These are phyloP conservation scores for Bufotes viridis DNA, from an alignment of 2,797 vertebrate species.

Conservation along the genomic window DNA sequence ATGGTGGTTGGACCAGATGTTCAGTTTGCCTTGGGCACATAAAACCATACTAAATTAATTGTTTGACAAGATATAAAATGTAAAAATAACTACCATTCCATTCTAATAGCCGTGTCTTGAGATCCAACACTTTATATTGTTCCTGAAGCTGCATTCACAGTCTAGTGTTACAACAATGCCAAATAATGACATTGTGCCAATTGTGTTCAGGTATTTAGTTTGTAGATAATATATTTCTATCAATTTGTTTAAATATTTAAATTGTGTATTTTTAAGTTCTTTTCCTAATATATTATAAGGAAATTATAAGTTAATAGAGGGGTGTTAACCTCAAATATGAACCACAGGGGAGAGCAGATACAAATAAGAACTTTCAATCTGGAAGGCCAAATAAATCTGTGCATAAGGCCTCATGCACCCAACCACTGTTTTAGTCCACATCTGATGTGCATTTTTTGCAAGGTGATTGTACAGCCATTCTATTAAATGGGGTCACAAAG, in stretches of 20 bases:
- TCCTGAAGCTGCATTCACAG: not conserved
- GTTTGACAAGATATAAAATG: conserved; percentile 25
- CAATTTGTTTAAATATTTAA: not conserved
- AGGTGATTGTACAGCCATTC: no score
- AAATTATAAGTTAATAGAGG: no score
- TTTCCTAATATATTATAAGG: no score
- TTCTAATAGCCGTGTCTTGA: conserved; percentile 7
- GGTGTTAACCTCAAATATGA: no score
- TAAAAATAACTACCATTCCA: not conserved
- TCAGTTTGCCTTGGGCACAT: conserved; percentile 29
- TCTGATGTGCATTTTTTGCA: no score
- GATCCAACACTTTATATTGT: not conserved
- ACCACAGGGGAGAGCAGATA: no score
- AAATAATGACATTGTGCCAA: not conserved
- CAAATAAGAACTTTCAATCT: no score
- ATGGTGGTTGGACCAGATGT: conserved; percentile 22
- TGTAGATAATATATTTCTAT: not conserved
- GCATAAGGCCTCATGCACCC: no score
- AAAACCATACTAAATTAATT: conserved; percentile 19
- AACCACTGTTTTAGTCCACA: no score
- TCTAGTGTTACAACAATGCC: not conserved
- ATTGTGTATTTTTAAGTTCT: not conserved
- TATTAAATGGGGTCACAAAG: no score
- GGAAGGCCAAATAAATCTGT: no score
- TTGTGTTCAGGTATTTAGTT: not conserved